These are phyloP conservation scores for Echinometra lucunter DNA, from an alignment of 53 echinoderm and acorn worm species.

Conservation along the genomic window DNA sequence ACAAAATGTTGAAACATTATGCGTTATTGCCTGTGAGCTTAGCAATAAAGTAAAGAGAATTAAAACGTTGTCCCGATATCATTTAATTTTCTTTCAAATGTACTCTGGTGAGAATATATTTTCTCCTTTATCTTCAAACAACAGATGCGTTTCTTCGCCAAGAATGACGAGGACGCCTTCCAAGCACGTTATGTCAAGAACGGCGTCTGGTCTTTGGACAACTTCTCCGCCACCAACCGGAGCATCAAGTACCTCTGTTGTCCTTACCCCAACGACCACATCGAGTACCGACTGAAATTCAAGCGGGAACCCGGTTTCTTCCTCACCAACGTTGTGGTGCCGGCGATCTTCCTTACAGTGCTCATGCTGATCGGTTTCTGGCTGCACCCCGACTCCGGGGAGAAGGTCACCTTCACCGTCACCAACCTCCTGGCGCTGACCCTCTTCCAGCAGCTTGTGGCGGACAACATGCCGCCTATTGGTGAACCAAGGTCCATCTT, in stretches of 20 bases:
- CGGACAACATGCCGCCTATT: constrained; percentile 52
- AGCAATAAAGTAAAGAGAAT: too few species aligned
- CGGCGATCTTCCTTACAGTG: constrained; percentile 37
- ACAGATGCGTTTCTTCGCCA: constrained; percentile 61
- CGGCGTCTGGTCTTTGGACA: constrained; percentile 73
- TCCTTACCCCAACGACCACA: constrained; percentile 58
- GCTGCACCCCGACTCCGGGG: constrained; percentile 51
- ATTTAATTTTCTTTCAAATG: too few species aligned
- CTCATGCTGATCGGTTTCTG: constrained; percentile 51
- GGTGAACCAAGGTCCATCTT: constrained; percentile 50
- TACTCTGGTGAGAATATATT: not conserved
- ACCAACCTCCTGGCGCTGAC: constrained; percentile 64
- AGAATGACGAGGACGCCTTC: constrained; percentile 32
- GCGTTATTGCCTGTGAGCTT: too few species aligned
- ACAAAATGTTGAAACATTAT: too few species aligned
- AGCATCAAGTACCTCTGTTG: constrained; percentile 72
- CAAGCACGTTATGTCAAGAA: constrained; percentile 56
- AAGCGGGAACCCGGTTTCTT: constrained; percentile 65
- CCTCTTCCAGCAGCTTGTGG: constrained; percentile 51
- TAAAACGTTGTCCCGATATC: too few species aligned
- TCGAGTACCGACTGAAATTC: constrained; percentile 68
- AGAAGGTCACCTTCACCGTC: constrained; percentile 68
- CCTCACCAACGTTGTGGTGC: constrained; percentile 39
- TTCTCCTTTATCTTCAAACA: not conserved
- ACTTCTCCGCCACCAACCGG: not conserved